phyloP scores from a whole-genome alignment of 2,113 vertebrate species.

The Pterophyllum scalare region DNA sequence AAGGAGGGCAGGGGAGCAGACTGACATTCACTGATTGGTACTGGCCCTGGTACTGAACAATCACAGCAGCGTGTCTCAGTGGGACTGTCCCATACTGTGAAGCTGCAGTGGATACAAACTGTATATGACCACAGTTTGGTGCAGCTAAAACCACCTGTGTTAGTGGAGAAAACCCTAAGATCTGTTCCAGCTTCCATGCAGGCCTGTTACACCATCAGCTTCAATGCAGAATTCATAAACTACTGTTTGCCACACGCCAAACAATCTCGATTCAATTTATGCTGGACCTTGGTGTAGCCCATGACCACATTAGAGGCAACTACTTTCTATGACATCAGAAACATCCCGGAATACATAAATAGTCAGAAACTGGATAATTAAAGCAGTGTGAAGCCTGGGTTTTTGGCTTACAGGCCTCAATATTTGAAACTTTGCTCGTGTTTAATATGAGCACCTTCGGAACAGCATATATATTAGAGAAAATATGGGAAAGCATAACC shows the following conservation, averaged over 20 bases:
- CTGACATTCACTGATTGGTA: background rate
- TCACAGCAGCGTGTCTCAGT: background rate
- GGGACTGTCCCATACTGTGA: background rate
- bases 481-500: too few species aligned
- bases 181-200: background rate
- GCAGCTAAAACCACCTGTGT: background rate
- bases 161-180: rapidly evolving
- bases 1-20: background rate
- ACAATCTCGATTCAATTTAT: too few species aligned
- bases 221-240: background rate
- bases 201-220: background rate
- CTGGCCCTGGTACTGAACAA: background rate
- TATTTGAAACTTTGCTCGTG: too few species aligned
- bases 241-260: background rate
- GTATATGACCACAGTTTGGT: background rate
- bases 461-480: too few species aligned
- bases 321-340: too few species aligned
- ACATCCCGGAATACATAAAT: too few species aligned
- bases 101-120: background rate
- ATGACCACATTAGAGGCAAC: too few species aligned
- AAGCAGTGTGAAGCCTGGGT: too few species aligned
- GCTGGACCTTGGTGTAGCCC: too few species aligned
- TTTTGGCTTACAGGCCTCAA: too few species aligned
- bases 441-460: too few species aligned
- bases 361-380: too few species aligned